Base-by-base conservation (phyloP, 2,888 invertebrate species). In the Rotaria macrura region DNA sequence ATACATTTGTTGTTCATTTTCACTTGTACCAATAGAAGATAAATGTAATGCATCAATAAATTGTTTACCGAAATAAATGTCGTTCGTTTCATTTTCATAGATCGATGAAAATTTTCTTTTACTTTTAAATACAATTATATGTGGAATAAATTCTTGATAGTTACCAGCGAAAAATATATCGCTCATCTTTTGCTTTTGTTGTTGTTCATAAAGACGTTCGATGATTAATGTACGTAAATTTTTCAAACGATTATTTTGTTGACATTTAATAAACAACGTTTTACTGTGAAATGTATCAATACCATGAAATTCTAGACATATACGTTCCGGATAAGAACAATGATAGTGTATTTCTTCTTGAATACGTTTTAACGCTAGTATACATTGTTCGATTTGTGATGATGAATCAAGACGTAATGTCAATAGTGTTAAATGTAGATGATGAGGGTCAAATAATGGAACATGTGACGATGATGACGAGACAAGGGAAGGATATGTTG, bases 291-390 rank as follows among this genome's bases (percentile, higher is more conserved):
- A 79, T 40, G 79, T 79, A n/a, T 79, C 79, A n/a, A 40, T 43
- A 43, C 79, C 79, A 79, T n/a, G 25, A 43, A 79, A 79, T n/a
- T 79, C 40, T 43, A 79, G n/a, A 43, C n/a, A 43, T 0, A 79
- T 43, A 79, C 79, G 79, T 79, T 79, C 79, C 7, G 79, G 79
- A 79, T 79, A 79, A 25, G 79, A 43, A 43, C 79, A 79, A 79
- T 43, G 43, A 79, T 79, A 79, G n/a, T 79, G 40, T 6, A 79
- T n/a, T 79, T 79, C 79, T 79, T 79, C 79, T 79, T 79, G 79
- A 43, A 79, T 43, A 40, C 43, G 43, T 43, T 79, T 79, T n/a
- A 79, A 43, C 20, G 79, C 43, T 43, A 79, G 2, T 12, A 79
- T 79, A 43, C 43, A 79, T n/a, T 79, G 79, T n/a, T 79, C 79